Percentiles rank a stretch among this genome's conserved stretches.
phyloP scores from a whole-genome alignment of 2,113 vertebrate genomes.

The Lasiurus borealis region DNA sequence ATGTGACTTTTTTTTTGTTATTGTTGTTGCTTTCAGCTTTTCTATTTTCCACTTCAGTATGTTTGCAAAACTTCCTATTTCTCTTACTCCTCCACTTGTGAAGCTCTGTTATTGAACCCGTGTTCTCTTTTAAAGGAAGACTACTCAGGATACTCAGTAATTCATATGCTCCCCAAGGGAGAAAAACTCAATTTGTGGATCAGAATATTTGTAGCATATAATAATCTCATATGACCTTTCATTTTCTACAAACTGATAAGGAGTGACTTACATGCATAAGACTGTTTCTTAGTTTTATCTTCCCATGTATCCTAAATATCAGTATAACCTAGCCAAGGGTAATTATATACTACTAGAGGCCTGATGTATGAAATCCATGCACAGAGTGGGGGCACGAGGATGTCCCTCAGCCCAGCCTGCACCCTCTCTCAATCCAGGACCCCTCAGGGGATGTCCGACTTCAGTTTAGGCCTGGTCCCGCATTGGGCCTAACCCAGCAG shows the following conservation, averaged over 20 bases:
- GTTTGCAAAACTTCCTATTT: constrained; percentile 73
- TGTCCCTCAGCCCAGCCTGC: too few species aligned
- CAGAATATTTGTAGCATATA: constrained; percentile 60
- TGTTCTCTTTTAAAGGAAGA: constrained; percentile 68
- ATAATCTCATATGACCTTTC: constrained; percentile 41
- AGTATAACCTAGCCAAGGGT: not conserved
- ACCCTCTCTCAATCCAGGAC: too few species aligned
- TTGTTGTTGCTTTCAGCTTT: constrained; percentile 79
- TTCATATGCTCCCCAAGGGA: not conserved
- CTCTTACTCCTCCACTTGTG: constrained; percentile 66
- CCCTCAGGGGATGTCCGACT: too few species aligned
- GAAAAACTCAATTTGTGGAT: constrained; percentile 41
- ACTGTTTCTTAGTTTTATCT: not conserved
- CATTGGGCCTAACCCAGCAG: too few species aligned
- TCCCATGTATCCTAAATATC: not conserved
- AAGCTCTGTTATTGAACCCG: constrained; percentile 64
- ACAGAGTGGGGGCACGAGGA: accelerated
- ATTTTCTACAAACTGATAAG: constrained; percentile 49
- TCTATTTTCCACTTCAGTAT: constrained; percentile 82
- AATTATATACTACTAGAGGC: not conserved
- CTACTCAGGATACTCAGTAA: not conserved
- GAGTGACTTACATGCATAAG: not conserved
- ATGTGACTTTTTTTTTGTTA: constrained; percentile 74
- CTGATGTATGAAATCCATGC: too few species aligned
- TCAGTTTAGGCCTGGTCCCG: too few species aligned